A percentile compares a stretch with the other conserved stretches of the same genome.
Evolutionary conservation across 37 sponge, comb jelly and placozoan genomes (phyloP).

Genomic region (Ianthella basta): DNA sequence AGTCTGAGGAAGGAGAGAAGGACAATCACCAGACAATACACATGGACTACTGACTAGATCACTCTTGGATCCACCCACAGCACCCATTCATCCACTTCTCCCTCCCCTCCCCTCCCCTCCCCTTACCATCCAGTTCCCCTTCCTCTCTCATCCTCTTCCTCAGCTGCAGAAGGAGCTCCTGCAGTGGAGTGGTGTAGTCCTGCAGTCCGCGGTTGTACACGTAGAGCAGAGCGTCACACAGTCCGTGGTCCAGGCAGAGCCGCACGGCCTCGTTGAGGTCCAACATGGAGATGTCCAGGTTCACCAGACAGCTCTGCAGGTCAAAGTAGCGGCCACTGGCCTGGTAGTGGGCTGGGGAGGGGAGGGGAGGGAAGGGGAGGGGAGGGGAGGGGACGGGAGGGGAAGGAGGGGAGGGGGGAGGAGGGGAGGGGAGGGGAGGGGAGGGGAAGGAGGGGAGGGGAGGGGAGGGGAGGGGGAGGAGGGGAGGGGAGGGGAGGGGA

Average conservation of each 20-base stretch:
- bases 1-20: conserved; percentile 42
- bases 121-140: conserved; percentile 54
- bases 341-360: conserved; percentile 28
- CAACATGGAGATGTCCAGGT: conserved; percentile 33
- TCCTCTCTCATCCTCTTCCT: conserved; percentile 57
- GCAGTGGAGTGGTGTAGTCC: conserved; percentile 83
- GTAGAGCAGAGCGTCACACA: conserved; percentile 84
- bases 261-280: conserved; percentile 63
- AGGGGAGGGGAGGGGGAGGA: neutral
- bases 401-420: neutral
- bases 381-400: neutral
- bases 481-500: neutral
- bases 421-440: neutral
- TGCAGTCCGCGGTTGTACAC: conserved; percentile 81
- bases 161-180: conserved; percentile 77
- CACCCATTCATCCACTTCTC: neutral
- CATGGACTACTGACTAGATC: too few species aligned
- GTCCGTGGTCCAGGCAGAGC: conserved; percentile 75
- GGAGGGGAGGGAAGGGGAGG: neutral
- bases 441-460: neutral
- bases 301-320: conserved; percentile 30
- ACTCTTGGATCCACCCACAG: neutral
- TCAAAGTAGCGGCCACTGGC: neutral
- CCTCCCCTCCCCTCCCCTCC: neutral
- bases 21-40: too few species aligned